These are phyloP conservation scores for Alcis repandata DNA, from an alignment of 2,888 invertebrate genomes.

Conservation along the genomic window DNA sequence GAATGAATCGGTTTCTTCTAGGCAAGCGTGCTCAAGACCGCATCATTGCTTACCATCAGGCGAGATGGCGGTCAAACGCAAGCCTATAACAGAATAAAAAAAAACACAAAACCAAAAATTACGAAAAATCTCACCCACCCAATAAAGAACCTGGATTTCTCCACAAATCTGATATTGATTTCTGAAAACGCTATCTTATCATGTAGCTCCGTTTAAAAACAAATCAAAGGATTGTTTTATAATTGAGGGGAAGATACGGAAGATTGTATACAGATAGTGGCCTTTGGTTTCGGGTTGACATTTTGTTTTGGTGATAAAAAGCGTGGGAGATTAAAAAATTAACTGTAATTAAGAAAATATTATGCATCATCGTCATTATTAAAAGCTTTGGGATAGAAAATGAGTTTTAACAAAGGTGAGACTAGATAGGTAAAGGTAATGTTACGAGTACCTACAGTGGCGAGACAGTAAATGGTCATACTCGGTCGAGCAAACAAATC, in stretches of 20 bases:
- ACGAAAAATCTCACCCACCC: background rate
- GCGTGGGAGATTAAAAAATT: slow-evolving; percentile 16
- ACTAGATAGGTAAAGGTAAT: too few species aligned
- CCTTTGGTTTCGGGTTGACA: slow-evolving; percentile 6
- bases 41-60: too few species aligned
- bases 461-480: too few species aligned
- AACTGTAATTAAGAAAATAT: background rate
- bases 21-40: too few species aligned
- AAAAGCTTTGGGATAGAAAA: background rate
- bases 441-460: too few species aligned
- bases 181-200: slow-evolving; percentile 7
- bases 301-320: slow-evolving; percentile 16
- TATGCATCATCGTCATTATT: background rate
- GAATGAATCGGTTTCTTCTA: too few species aligned
- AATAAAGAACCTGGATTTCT: slow-evolving; percentile 13
- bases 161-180: slow-evolving; percentile 28
- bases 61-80: too few species aligned
- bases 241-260: slow-evolving; percentile 11
- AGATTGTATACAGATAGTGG: slow-evolving; percentile 2
- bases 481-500: too few species aligned
- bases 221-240: slow-evolving; percentile 27
- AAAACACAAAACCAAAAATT: background rate
- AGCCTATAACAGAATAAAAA: too few species aligned
- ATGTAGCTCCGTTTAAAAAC: slow-evolving; percentile 21
- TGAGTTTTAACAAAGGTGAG: background rate